Conservation (phyloP, 2,797 vertebrate species). For the Syndactyla subalaris region DNA sequence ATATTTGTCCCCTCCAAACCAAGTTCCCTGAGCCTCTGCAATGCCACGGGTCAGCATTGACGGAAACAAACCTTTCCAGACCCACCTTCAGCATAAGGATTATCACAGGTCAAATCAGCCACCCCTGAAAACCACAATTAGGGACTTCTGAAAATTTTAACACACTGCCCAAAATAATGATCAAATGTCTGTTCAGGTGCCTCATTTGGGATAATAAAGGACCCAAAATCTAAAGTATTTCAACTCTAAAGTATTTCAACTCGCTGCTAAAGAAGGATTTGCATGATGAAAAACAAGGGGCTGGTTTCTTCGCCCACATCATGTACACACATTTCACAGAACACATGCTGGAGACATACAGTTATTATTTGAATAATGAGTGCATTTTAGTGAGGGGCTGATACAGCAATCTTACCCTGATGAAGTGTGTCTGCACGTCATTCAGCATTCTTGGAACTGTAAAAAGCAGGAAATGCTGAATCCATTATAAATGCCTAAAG, state of each 20-base stretch:
- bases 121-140: neutral
- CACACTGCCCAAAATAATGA: rapidly evolving
- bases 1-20: neutral
- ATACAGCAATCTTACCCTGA: slow-evolving; percentile 61
- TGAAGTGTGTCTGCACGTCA: slow-evolving; percentile 60
- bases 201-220: neutral
- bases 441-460: slow-evolving; percentile 56
- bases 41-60: rapidly evolving
- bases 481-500: slow-evolving; percentile 61
- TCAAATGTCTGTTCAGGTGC: neutral
- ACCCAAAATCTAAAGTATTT: neutral
- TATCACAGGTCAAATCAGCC: neutral
- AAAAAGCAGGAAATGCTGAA: slow-evolving; percentile 66
- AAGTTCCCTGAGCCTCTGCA: neutral
- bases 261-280: neutral
- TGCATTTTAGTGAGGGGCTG: slow-evolving; percentile 63
- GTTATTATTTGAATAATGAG: slow-evolving; percentile 65
- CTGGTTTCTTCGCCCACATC: slow-evolving; percentile 18
- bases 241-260: neutral
- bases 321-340: slow-evolving; percentile 48
- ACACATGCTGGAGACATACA: slow-evolving; percentile 55
- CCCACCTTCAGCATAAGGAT: neutral
- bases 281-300: neutral
- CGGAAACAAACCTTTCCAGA: neutral
- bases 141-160: neutral